Percentiles rank a stretch among this genome's conserved stretches.
Conservation (phyloP, 2,888 invertebrate species). For the Pyrochroa serraticornis region DNA sequence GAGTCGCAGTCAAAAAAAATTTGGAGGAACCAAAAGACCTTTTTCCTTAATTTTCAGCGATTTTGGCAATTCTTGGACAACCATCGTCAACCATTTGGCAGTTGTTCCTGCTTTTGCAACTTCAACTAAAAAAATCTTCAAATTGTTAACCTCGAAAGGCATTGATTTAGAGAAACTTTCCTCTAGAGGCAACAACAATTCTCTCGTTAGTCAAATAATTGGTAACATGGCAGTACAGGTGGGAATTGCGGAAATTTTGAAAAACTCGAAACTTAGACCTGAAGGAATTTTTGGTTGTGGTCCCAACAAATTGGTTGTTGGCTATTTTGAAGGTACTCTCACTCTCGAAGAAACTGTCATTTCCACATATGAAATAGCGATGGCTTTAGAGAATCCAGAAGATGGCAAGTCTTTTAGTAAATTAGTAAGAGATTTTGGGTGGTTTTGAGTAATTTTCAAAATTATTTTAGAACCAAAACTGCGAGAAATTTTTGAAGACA, state of each 20-base stretch:
- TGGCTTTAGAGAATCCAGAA: background rate
- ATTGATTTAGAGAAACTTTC: background rate
- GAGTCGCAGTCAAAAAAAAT: background rate
- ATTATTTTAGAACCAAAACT: background rate
- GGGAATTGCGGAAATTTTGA: slow-evolving; percentile 1
- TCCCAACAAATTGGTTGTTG: background rate
- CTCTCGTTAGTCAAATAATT: background rate
- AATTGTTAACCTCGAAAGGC: no score
- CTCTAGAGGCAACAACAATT: background rate
- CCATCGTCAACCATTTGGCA: slow-evolving; percentile 65
- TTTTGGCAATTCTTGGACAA: slow-evolving; percentile 89
- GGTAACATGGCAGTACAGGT: background rate
- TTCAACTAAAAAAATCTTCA: no score
- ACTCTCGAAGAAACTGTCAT: background rate
- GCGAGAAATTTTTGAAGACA: background rate
- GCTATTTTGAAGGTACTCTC: background rate
- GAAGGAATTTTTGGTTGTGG: background rate
- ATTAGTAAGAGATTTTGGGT: background rate
- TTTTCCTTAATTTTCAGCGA: slow-evolving; percentile 61
- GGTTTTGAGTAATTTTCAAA: no score
- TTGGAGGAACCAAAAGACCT: background rate
- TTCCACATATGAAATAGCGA: background rate
- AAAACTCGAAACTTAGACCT: background rate
- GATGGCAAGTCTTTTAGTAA: background rate
- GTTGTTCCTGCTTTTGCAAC: no score